phyloP scores from a whole-genome alignment of 2,888 invertebrate species.

The Acanthoscelides obtectus region DNA sequence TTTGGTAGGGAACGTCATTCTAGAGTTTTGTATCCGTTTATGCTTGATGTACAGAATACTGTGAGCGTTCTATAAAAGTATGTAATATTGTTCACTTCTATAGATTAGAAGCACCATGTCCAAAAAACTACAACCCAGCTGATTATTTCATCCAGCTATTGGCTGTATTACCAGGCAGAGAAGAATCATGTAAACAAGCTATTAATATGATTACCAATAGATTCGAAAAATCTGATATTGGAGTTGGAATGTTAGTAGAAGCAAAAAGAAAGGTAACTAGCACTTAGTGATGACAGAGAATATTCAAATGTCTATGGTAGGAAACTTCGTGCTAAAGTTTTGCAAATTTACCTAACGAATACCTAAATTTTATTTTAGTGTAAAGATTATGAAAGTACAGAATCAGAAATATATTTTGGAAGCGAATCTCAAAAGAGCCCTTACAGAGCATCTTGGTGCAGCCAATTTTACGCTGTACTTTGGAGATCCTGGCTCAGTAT shows the following conservation, averaged over 20 bases:
- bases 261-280: slow-evolving; percentile 51
- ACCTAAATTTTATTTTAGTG: no score
- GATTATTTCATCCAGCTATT: slow-evolving; percentile 89
- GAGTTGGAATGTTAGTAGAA: slow-evolving; percentile 57
- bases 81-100: slow-evolving; percentile 3
- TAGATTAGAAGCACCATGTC: slow-evolving; percentile 78
- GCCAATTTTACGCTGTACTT: slow-evolving; percentile 83
- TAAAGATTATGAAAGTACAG: slow-evolving; percentile 18
- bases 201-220: slow-evolving; percentile 76
- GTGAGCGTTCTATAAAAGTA: no score
- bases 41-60: no score
- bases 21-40: no score
- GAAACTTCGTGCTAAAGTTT: no score
- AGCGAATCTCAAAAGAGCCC: slow-evolving; percentile 42
- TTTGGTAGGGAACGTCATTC: no score
- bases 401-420: slow-evolving; percentile 34
- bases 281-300: no score
- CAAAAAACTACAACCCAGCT: slow-evolving; percentile 88
- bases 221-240: slow-evolving; percentile 62
- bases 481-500: slow-evolving; percentile 89
- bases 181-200: slow-evolving; percentile 72
- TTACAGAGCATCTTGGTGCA: slow-evolving; percentile 82
- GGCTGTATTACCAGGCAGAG: slow-evolving; percentile 80
- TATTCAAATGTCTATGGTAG: no score
- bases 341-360: no score